Evolutionary conservation across 53 echinoderm and acorn worm genomes (phyloP).

Genomic region (Pentamera pediparva): DNA sequence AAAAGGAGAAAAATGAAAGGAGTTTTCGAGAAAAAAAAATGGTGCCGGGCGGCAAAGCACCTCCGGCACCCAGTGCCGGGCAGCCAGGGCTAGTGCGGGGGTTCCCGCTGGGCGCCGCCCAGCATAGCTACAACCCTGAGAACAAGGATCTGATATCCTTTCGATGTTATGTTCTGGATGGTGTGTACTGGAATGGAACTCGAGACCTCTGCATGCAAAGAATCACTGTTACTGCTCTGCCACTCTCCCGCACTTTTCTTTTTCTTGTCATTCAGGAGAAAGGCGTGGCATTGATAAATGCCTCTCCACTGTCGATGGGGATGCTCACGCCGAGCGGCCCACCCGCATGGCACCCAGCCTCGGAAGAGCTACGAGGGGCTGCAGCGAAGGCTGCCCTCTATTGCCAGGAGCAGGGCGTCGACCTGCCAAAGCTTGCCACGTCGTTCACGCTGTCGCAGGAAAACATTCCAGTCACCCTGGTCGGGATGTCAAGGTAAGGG

Average conservation of each 20-base stretch:
- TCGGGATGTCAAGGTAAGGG: conserved; percentile 66
- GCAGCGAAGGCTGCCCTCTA: conserved; percentile 61
- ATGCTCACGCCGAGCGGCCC: conserved; percentile 66
- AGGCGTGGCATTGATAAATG: conserved; percentile 64
- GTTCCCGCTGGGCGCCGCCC: no score
- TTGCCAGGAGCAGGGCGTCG: conserved; percentile 60
- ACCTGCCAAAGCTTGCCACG: conserved; percentile 74
- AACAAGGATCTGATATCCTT: no score
- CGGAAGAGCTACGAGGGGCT: conserved; percentile 40
- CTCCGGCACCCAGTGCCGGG: no score
- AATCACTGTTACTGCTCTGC: background rate
- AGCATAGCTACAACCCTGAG: no score
- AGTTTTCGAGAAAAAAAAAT: no score
- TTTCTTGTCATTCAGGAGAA: conserved; percentile 42
- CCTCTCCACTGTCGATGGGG: conserved; percentile 79
- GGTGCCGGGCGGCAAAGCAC: no score
- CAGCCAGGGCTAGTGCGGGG: no score
- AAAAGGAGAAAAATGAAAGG: no score
- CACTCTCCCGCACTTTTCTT: background rate
- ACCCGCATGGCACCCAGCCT: conserved; percentile 70
- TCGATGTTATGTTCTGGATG: no score
- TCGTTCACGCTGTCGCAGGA: conserved; percentile 46
- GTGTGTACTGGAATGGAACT: no score
- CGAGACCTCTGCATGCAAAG: no score
- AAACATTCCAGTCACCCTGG: conserved; percentile 49